Evolutionary conservation across 2,113 vertebrate species (phyloP), one percentile per base, ranked within the genome.

Genomic region (Varanus komodoensis): DNA sequence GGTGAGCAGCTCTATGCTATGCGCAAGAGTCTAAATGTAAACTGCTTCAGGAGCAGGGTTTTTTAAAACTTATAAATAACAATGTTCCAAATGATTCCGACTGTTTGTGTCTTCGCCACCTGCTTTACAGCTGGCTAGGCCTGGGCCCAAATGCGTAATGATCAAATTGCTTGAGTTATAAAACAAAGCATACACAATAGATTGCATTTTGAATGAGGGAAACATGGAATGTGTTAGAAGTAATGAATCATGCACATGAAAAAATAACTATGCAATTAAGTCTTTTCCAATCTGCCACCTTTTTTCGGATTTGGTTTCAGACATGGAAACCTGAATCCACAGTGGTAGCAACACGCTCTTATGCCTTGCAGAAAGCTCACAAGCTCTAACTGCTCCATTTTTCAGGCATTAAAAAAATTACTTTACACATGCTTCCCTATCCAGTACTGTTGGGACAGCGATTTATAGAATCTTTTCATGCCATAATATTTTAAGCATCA

Each of bases 361-460:
- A 38, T 74, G 67, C 85, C 83, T 6, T 86, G 82, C 29, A 23
- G 54, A 23, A 80, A 54, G 91, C 90, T 93, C 89, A 89, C 84
- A 92, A 91, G 89, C 25, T 91, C 75, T 57, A 52, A 38, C 3
- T 88, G 50, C 84, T 95, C 92, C 52, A 0, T 96, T 95, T 96
- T 96, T 95, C 95, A 96, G 95, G 95, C 29, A 94, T 94, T 71
- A 9, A 27, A 67, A 44, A 88, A 78, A 91, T 82, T 69, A 90
- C 92, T 96, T 95, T 96, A 96, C 95, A 95, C 94, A 93, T 52
- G 17, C 12, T 81, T 91, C 32, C 32, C 23, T 64, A 8, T 91
- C 15, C 7, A 68, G 86, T 64, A 82, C n/a, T 34, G n/a, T 14
- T 87, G 57, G 50, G 88, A 87, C 25, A 68, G 61, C 71, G 89